phyloP scores from a whole-genome alignment of 2,888 invertebrate genomes.

The Drosophila villosipedis region DNA sequence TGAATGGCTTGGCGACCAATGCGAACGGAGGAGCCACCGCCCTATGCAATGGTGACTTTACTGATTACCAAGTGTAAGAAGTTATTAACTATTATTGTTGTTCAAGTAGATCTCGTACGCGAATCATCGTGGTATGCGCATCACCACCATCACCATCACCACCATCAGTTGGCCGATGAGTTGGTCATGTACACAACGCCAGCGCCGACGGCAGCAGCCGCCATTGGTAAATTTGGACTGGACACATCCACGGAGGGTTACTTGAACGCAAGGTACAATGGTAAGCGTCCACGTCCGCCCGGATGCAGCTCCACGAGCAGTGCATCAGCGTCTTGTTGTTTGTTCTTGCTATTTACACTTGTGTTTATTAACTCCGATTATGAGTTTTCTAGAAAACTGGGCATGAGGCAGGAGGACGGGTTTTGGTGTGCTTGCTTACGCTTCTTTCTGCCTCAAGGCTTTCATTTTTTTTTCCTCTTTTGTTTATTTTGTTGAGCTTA shows the following conservation, averaged over 20 bases:
- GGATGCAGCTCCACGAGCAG: conserved; percentile 49
- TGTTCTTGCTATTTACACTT: conserved; percentile 70
- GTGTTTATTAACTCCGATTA: conserved; percentile 79
- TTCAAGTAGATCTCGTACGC: conserved; percentile 70
- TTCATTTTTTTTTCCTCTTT: conserved; percentile 23
- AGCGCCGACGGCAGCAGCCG: conserved; percentile 70
- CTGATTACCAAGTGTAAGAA: not conserved
- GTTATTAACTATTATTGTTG: conserved; percentile 5
- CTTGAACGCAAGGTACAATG: conserved; percentile 85
- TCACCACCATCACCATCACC: conserved; percentile 81
- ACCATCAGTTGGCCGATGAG: conserved; percentile 82
- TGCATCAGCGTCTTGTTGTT: conserved; percentile 45
- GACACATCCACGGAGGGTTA: conserved; percentile 84
- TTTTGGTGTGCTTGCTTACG: conserved; percentile 6
- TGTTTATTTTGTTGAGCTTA: conserved; percentile 43
- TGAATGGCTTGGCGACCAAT: conserved; percentile 55
- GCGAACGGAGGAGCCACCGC: conserved; percentile 50
- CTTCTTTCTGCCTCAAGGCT: conserved; percentile 41
- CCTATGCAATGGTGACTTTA: conserved; percentile 70
- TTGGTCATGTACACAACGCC: conserved; percentile 82
- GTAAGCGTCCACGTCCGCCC: conserved; percentile 81
- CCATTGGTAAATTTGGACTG: conserved; percentile 83
- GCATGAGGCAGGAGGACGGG: conserved; percentile 14
- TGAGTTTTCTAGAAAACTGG: conserved; percentile 54
- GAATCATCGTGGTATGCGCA: conserved; percentile 81